Conservation (phyloP, 2,888 invertebrate species). For the Lamellibrachia columna region DNA sequence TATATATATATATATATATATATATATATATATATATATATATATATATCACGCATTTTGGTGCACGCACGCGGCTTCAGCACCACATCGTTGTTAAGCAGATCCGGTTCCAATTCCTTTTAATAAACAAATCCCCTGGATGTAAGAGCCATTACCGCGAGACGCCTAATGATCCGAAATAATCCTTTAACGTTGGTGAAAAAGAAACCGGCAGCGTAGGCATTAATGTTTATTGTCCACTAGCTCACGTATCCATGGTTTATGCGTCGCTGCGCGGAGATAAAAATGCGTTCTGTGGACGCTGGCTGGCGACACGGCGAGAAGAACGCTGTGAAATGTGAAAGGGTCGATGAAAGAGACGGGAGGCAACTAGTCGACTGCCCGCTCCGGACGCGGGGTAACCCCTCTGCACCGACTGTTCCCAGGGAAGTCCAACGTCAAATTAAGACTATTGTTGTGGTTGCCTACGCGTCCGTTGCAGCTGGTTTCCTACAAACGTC, state of each 20-base stretch:
- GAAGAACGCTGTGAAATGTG: not conserved
- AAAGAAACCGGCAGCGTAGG: not conserved
- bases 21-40: conserved; percentile 14
- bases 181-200: not conserved
- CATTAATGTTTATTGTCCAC: conserved; percentile 5
- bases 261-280: conserved; percentile 1
- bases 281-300: not conserved
- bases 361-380: not conserved
- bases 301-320: not conserved
- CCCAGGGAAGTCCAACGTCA: not conserved
- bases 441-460: not conserved
- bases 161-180: conserved; percentile 7
- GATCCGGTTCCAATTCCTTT: conserved; percentile 12
- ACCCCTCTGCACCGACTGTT: not conserved
- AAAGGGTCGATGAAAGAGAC: not conserved
- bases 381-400: not conserved
- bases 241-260: not conserved
- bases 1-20: not conserved
- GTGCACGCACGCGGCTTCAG: not conserved
- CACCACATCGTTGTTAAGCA: not conserved
- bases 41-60: not conserved
- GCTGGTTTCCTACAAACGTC: not conserved
- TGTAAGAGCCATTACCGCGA: not conserved
- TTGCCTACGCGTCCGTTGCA: conserved; percentile 3
- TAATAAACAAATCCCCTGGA: conserved; percentile 16